Percentiles rank a stretch among this genome's conserved stretches.
Evolutionary conservation across 2,113 vertebrate species (phyloP).

Genomic region (Calidris pugnax): DNA sequence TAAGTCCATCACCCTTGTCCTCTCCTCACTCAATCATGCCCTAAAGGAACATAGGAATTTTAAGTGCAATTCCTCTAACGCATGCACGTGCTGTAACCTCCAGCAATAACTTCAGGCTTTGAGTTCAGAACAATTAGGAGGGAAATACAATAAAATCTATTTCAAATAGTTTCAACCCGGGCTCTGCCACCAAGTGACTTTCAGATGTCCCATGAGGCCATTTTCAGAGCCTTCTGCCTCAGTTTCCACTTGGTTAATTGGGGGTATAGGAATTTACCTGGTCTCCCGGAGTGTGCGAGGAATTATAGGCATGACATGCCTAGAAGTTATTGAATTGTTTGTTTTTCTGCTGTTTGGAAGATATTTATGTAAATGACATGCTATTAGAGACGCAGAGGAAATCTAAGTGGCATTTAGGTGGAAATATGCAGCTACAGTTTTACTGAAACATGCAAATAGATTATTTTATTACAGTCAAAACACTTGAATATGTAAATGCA

Average conservation of each 20-base stretch:
- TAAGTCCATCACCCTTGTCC: neutral
- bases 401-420: neutral
- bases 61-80: neutral
- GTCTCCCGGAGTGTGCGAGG: neutral
- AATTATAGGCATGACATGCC: neutral
- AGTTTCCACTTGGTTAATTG: neutral
- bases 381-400: neutral
- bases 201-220: rapidly evolving
- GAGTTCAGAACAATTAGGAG: neutral
- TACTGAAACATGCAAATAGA: neutral
- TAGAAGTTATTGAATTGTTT: neutral
- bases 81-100: neutral
- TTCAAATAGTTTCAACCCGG: neutral
- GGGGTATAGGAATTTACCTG: neutral
- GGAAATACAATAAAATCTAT: neutral
- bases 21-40: neutral
- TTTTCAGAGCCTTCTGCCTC: neutral
- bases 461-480: slow-evolving; percentile 36
- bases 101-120: neutral
- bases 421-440: neutral
- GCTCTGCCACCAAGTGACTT: neutral
- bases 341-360: neutral
- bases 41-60: neutral
- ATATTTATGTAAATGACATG: neutral
- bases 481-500: neutral